A percentile compares a stretch with the other conserved stretches of the same genome.
Conservation (phyloP, 2,113 vertebrate genomes). For the Mesembrinibis cayennensis region DNA sequence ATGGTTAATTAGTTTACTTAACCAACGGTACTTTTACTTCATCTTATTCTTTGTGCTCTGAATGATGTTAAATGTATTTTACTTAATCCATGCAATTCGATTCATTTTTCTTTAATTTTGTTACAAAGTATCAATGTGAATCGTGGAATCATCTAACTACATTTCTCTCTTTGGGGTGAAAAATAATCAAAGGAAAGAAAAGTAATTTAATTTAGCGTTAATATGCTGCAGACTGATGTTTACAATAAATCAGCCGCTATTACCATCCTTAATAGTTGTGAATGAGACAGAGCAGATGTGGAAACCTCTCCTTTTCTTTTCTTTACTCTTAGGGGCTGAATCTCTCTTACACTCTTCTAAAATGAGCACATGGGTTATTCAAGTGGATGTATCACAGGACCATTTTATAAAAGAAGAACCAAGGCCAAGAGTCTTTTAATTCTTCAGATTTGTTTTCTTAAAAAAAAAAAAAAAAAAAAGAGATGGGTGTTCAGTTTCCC, state of each 20-base stretch:
- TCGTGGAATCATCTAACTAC: conserved; percentile 50
- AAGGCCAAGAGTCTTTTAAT: conserved; percentile 10
- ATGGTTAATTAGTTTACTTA: conserved; percentile 75
- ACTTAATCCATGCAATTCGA: conserved; percentile 59
- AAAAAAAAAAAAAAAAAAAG: background rate
- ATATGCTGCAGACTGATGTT: conserved; percentile 66
- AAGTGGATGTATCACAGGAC: background rate
- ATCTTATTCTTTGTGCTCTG: conserved; percentile 51
- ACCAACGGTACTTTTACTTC: conserved; percentile 64
- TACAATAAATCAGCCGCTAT: conserved; percentile 70
- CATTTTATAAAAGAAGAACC: background rate
- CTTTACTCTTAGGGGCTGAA: background rate
- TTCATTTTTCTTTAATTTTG: conserved; percentile 67
- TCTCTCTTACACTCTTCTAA: background rate
- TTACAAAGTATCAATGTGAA: conserved; percentile 59
- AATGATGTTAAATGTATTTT: conserved; percentile 65
- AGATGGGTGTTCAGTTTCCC: background rate
- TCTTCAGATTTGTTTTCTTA: background rate
- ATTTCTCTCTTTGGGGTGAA: conserved; percentile 59
- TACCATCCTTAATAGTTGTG: conserved; percentile 60
- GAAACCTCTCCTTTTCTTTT: background rate
- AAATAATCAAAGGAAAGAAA: conserved; percentile 55
- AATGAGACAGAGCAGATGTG: conserved; percentile 56
- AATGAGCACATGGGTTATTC: background rate
- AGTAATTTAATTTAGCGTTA: conserved; percentile 71